Evolutionary conservation across 23 tunicate genomes (phyloP).

Genomic region (Styela clava): DNA sequence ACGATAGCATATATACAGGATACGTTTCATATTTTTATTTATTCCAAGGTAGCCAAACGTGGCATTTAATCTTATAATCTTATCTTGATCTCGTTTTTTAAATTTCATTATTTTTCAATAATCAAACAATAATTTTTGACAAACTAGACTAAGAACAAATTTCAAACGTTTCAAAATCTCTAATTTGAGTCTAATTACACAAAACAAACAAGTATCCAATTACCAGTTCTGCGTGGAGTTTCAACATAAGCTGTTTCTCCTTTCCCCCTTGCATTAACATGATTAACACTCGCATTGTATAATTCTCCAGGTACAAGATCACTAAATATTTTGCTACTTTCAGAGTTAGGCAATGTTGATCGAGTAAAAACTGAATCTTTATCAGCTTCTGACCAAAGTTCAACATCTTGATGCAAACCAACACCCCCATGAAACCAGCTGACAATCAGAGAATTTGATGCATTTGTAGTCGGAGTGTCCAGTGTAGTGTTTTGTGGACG

Average conservation of each 20-base stretch:
- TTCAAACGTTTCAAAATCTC: no score
- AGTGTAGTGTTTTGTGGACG: background rate
- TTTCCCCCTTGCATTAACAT: background rate
- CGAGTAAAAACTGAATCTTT: background rate
- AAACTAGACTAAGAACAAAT: no score
- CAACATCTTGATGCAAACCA: background rate
- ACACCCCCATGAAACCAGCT: background rate
- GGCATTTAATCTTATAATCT: no score
- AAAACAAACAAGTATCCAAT: no score
- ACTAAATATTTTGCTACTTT: background rate
- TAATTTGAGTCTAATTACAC: no score
- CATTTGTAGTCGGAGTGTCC: background rate
- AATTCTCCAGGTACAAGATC: slow-evolving; percentile 25
- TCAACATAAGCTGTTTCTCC: background rate
- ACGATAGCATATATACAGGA: no score
- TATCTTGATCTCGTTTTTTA: no score
- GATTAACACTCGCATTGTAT: slow-evolving; percentile 15
- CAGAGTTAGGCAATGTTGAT: background rate
- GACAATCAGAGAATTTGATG: background rate
- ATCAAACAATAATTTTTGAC: no score
- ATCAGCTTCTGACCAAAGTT: background rate
- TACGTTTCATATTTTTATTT: no score
- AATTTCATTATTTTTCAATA: no score
- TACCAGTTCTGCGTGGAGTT: background rate
- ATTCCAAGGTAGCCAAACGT: no score